A percentile compares a stretch with the other conserved stretches of the same genome.
phyloP scores from a whole-genome alignment of 1,140 invertebrate genomes.

The Musca vetustissima region DNA sequence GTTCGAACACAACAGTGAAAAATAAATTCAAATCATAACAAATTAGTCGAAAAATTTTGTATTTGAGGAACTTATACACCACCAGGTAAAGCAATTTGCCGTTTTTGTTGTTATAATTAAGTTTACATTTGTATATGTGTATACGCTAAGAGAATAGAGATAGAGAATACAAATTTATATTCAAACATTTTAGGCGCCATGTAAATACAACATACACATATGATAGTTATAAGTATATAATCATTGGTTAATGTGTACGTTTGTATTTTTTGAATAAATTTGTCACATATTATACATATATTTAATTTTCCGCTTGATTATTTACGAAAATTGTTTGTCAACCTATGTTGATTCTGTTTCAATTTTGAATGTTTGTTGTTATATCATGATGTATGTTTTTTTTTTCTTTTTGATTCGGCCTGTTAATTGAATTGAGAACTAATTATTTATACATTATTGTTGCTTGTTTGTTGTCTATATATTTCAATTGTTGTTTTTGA shows the following conservation, averaged over 20 bases:
- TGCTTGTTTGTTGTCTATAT: no score
- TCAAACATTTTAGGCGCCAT: neutral
- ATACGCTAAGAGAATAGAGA: neutral
- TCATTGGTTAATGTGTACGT: no score
- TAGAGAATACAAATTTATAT: neutral
- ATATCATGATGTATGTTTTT: no score
- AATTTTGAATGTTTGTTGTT: no score
- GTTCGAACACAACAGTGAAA: neutral
- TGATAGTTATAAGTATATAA: no score
- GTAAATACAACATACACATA: neutral
- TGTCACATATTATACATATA: neutral
- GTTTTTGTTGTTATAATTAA: neutral
- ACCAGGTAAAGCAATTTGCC: constrained; percentile 30
- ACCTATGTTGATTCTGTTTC: no score
- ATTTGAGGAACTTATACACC: constrained; percentile 33
- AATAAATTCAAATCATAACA: constrained; percentile 6
- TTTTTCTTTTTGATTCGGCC: no score
- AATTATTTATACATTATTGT: no score
- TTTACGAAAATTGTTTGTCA: no score
- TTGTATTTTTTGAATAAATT: no score
- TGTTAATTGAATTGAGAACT: no score
- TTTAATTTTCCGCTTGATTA: neutral
- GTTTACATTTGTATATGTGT: neutral
- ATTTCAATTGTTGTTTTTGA: neutral
- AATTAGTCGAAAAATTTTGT: constrained; percentile 13